Evolutionary conservation across 2,113 vertebrate species (phyloP).

Genomic region (Okapia johnstoni): DNA sequence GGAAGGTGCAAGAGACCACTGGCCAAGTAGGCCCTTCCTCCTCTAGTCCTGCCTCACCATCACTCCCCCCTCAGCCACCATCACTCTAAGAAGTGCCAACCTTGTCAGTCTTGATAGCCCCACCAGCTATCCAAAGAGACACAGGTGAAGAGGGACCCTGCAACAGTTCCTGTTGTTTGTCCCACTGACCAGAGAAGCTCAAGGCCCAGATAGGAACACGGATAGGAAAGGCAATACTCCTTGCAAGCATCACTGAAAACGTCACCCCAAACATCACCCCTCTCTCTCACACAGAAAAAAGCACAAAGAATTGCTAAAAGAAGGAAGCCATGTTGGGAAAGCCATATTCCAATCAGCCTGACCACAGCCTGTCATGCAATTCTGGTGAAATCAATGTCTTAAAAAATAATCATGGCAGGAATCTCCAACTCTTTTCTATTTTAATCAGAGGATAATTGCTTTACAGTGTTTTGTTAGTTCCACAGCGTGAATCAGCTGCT

Average conservation of each 20-base stretch:
- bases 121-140: background rate
- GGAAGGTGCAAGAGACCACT: background rate
- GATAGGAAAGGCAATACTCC: background rate
- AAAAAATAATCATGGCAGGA: background rate
- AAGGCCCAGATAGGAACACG: background rate
- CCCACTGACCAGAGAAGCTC: background rate
- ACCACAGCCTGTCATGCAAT: background rate
- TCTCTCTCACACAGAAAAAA: background rate
- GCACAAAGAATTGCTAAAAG: background rate
- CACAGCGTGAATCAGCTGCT: background rate
- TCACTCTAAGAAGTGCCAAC: background rate
- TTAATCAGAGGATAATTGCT: background rate
- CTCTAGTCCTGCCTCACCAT: background rate
- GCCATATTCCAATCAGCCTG: background rate
- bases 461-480: background rate
- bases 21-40: background rate
- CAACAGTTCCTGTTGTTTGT: background rate
- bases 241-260: background rate
- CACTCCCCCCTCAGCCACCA: background rate
- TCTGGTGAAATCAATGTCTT: background rate
- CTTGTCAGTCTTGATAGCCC: background rate
- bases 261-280: background rate
- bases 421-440: conserved; percentile 1
- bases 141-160: background rate
- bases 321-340: background rate